Evolutionary conservation across 2,797 vertebrate genomes (phyloP), one percentile per base, ranked within the genome.

Genomic region (Sebastes cheni): DNA sequence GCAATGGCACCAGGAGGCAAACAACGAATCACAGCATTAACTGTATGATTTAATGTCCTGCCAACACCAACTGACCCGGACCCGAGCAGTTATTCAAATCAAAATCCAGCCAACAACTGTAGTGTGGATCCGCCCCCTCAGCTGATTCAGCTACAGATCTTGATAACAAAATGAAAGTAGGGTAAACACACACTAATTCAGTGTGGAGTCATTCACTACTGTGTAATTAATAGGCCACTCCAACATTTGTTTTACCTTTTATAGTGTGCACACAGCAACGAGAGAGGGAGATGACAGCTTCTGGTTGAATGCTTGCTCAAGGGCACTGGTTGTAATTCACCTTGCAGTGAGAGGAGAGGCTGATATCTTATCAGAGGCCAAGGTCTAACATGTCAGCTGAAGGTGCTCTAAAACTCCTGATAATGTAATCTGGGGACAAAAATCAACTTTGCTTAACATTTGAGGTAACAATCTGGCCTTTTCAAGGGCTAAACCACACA

Each of bases 361-460:
- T n/a, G 85, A 86, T 84, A 87, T 1, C 80, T 76, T 91, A 91
- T 91, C 88, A 67, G 36, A 75, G 60, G 61, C 56, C 80, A 74
- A 88, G 85, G 78, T 80, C 32, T 79, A 60, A 23, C 56, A 62
- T 52, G 72, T 71, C 61, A 59, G 25, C 52, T 64, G 65, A 80
- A 79, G 82, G 83, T 69, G 68, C 79, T 83, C 56, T 67, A 8
- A 50, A 23, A 68, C 39, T 52, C 22, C 50, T 42, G 87, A 88
- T 89, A 89, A 52, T 61, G 42, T 56, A 83, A 82, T 86, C 86
- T 72, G 62, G 6, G 34, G 46, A 30, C 42, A 20, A 75, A 80
- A 85, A 71, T 11, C 34, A 56, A 9, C 55, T 85, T 68, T 79
- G 66, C 22, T 81, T 73, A 74, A 68, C 75, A 59, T 79, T 79